phyloP scores from a whole-genome alignment of 2,797 vertebrate species.

The Eulemur rubriventer region DNA sequence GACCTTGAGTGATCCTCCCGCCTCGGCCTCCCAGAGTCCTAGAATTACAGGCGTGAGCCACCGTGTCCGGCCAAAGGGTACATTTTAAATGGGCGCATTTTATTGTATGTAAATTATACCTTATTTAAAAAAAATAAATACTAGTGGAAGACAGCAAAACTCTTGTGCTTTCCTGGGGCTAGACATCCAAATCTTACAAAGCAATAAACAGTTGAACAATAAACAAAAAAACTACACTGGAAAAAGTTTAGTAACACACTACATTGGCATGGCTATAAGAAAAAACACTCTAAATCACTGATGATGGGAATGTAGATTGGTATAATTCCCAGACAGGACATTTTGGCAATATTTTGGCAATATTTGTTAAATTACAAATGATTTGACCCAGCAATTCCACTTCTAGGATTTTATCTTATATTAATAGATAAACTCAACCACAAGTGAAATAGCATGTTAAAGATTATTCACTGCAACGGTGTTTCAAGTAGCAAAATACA shows the following conservation, averaged over 20 bases:
- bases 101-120: not conserved
- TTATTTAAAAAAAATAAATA: not conserved
- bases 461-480: not conserved
- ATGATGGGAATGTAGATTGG: not conserved
- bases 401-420: not conserved
- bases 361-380: not conserved
- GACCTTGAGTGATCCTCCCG: fast-evolving
- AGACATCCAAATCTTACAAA: not conserved
- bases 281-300: not conserved
- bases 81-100: not conserved
- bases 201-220: not conserved
- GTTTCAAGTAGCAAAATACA: not conserved
- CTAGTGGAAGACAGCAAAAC: not conserved
- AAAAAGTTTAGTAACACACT: not conserved
- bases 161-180: not conserved
- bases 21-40: no score
- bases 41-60: no score
- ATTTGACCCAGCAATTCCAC: not conserved
- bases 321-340: not conserved
- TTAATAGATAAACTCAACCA: not conserved
- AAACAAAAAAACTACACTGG: not conserved
- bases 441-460: not conserved
- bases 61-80: not conserved
- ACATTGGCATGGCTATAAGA: not conserved
- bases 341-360: not conserved